Base-by-base conservation (phyloP, 2,797 vertebrate genomes). In the Dryobates pubescens region DNA sequence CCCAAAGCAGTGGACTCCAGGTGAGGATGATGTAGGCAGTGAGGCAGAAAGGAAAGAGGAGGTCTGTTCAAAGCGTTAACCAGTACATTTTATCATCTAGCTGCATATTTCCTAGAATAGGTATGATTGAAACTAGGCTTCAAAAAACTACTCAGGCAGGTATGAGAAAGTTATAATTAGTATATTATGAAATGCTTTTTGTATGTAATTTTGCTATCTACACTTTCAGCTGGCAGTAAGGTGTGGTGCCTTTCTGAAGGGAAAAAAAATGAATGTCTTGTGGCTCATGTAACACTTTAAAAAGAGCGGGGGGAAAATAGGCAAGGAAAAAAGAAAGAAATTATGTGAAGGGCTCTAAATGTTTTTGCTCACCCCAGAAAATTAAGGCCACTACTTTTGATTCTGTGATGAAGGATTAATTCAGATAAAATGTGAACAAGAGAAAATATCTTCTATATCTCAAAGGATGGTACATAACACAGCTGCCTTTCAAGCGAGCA, bases 401-500 rank as follows among this genome's bases (percentile, higher is more conserved):
- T 12, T 94, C 57, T 10, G 7, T 70, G 30, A 11, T 85, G 61
- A 87, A 64, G 24, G 19, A 75, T 74, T 88, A 68, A 15, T 88
- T 87, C 30, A 64, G 51, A 49, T 81, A 74, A 76, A 90, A 82
- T 0, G 3, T 62, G 51, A 87, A 68, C 54, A 80, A 49, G 49
- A 78, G 30, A 54, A 89, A 69, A 34, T 32, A 13, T 78, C 12
- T 81, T 94, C 58, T 89, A 3, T 23, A 38, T 45, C 41, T 54
- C 61, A 61, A 83, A 83, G 88, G 43, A 65, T 36, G n/a, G 9
- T 56, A 69, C 86, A 15, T 89, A 61, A 38, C 54, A 11, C 63
- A 69, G 69, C 75, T 90, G 70, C 76, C 75, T 87, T 93, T 92
- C 67, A 73, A 76, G 78, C 82, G 70, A 93, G 67, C 77, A 63